Conservation (phyloP, 2,888 invertebrate species). For the Microctonus brassicae region DNA sequence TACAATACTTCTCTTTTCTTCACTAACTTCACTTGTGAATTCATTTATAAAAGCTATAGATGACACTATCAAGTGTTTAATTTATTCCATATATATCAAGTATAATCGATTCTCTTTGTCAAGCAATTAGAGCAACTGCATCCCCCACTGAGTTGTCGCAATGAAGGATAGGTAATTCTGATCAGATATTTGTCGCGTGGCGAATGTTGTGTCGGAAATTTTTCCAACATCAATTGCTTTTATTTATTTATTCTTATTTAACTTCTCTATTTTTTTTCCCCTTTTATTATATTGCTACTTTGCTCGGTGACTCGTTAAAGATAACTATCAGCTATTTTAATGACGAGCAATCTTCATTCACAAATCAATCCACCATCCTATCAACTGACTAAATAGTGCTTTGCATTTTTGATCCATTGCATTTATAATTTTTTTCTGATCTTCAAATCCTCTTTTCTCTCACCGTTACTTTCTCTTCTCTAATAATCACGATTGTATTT, state of each 20-base stretch:
- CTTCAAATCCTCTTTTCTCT: background rate
- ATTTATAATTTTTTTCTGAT: background rate
- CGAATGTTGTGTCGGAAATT: conserved; percentile 1
- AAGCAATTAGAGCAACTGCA: conserved; percentile 19
- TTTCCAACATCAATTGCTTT: conserved; percentile 8
- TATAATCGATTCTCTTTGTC: no score
- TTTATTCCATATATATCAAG: background rate
- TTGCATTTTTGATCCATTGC: background rate
- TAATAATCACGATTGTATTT: conserved; percentile 14
- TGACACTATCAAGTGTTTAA: conserved; percentile 1
- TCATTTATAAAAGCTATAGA: background rate
- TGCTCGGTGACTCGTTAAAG: no score
- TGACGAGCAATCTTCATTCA: background rate
- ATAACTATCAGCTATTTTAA: background rate
- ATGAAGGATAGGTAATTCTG: background rate
- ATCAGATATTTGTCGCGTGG: background rate
- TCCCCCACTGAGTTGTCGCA: conserved; percentile 19
- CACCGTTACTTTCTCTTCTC: background rate
- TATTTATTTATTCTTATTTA: background rate
- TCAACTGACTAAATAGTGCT: background rate
- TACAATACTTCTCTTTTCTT: no score
- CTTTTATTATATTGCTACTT: no score
- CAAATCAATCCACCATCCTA: background rate
- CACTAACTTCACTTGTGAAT: background rate
- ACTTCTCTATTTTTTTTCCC: background rate